These are phyloP conservation scores for Scalopus aquaticus DNA, from an alignment of 2,113 vertebrate genomes.

Conservation along the genomic window DNA sequence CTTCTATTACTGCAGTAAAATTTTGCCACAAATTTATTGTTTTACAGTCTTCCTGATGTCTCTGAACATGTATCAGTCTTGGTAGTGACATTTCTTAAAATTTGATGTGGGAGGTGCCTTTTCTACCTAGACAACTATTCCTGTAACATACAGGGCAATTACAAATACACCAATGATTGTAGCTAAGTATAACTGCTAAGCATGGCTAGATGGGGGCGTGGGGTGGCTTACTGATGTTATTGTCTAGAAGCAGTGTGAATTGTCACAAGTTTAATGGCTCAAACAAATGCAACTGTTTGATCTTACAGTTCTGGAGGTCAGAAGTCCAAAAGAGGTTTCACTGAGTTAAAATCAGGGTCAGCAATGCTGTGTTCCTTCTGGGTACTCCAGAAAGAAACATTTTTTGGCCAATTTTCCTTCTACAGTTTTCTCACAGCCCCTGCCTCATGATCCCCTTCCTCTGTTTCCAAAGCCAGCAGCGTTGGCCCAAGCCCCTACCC, in stretches of 20 bases:
- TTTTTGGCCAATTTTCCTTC: not conserved
- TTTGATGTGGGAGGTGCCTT: not conserved
- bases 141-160: conserved; percentile 21
- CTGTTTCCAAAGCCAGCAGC: not conserved
- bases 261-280: not conserved
- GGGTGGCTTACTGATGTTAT: not conserved
- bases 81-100: not conserved
- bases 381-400: not conserved
- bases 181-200: not conserved
- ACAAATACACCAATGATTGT: not conserved
- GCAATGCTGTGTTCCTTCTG: not conserved
- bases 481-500: not conserved
- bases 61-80: not conserved
- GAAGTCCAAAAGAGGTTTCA: not conserved
- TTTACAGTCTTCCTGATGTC: not conserved
- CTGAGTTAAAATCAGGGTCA: not conserved
- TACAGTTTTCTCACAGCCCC: not conserved
- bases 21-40: not conserved
- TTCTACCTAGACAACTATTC: conserved; percentile 15
- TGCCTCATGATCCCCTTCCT: not conserved
- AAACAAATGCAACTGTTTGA: not conserved
- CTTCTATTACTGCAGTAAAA: not conserved
- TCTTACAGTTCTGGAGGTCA: not conserved
- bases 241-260: not conserved
- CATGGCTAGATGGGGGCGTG: not conserved